A percentile compares a stretch with the other conserved stretches of the same genome.
Conservation (phyloP, 2,888 invertebrate species). For the Odontocolon sp. region DNA sequence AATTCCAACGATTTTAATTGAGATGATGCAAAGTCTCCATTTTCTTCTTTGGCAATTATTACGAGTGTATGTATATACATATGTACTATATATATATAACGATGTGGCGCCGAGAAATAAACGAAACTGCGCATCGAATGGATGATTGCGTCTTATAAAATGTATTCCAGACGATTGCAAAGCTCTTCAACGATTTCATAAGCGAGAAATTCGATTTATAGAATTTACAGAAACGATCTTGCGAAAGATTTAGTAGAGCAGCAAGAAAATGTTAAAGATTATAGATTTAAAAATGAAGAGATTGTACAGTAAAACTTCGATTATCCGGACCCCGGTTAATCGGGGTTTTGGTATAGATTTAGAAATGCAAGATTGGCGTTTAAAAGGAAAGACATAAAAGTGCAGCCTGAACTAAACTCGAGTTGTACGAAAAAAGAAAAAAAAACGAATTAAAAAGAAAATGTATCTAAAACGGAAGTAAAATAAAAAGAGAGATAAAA, state of each 20-base stretch:
- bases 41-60: not conserved
- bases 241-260: no score
- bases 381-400: not conserved
- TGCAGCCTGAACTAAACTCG: not conserved
- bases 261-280: no score
- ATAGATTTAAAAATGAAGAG: no score
- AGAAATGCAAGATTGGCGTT: not conserved
- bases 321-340: no score
- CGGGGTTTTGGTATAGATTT: no score
- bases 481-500: constrained; percentile 3
- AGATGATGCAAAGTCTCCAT: not conserved
- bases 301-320: no score
- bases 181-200: no score
- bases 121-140: no score
- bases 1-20: not conserved
- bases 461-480: constrained; percentile 39
- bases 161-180: not conserved
- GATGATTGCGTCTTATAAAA: no score
- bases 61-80: no score
- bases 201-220: no score
- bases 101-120: not conserved
- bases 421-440: not conserved
- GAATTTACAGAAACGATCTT: no score
- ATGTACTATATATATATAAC: not conserved
- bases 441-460: not conserved